Evolutionary conservation across 2,888 invertebrate species (phyloP).

Genomic region (Drosophila suboccidentalis): DNA sequence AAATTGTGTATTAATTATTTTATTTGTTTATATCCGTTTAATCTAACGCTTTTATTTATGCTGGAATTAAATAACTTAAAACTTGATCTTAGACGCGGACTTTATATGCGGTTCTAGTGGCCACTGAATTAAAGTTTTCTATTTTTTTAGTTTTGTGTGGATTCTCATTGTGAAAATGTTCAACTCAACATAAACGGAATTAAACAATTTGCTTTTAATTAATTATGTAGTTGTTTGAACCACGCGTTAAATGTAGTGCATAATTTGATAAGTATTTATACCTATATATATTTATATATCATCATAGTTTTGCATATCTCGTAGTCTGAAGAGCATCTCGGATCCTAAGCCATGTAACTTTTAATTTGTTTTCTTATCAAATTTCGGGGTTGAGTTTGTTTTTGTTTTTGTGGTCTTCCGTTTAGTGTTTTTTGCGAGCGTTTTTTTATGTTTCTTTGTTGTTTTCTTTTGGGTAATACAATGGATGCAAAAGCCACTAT

Average conservation of each 20-base stretch:
- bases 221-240: conserved; percentile 52
- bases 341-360: conserved; percentile 48
- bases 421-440: conserved; percentile 8
- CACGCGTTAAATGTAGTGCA: conserved; percentile 74
- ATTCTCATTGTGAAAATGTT: conserved; percentile 20
- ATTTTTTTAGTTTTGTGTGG: conserved; percentile 2
- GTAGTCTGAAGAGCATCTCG: conserved; percentile 44
- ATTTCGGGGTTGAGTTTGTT: conserved; percentile 22
- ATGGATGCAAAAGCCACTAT: conserved; percentile 21
- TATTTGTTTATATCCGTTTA: conserved; percentile 79
- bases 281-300: conserved; percentile 64
- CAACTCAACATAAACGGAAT: conserved; percentile 69
- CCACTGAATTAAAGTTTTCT: conserved; percentile 47
- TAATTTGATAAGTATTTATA: conserved; percentile 73
- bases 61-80: conserved; percentile 80
- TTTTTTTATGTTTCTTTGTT: conserved; percentile 6
- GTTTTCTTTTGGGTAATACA: conserved; percentile 19
- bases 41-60: conserved; percentile 79
- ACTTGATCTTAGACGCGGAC: conserved; percentile 70
- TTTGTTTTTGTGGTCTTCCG: conserved; percentile 24
- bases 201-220: conserved; percentile 42
- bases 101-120: conserved; percentile 72
- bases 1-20: conserved; percentile 79
- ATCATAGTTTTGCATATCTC: conserved; percentile 69
- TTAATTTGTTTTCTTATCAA: conserved; percentile 23